Evolutionary conservation across 2,888 invertebrate species (phyloP).

Genomic region (Carcina quercana): DNA sequence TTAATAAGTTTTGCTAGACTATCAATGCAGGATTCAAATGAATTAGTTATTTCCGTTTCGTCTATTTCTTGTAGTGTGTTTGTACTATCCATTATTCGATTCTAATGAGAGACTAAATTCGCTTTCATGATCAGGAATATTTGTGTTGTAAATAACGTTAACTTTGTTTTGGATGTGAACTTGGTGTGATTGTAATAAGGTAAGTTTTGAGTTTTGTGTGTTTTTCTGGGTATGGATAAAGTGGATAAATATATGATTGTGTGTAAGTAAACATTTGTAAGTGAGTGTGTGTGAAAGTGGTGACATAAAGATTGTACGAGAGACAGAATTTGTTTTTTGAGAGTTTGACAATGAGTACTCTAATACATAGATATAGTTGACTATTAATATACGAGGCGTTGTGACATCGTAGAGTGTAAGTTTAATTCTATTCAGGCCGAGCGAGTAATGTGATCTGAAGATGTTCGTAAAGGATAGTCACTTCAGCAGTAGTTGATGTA

Average conservation of each 20-base stretch:
- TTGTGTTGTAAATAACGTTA: neutral
- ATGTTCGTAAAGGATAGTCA: neutral
- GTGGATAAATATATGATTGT: neutral
- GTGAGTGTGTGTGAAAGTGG: no score
- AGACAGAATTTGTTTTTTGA: no score
- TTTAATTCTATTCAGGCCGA: neutral
- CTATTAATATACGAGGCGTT: neutral
- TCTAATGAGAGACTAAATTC: neutral
- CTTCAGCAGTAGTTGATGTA: conserved; percentile 1
- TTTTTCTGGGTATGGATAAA: neutral
- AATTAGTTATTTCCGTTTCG: conserved; percentile 2
- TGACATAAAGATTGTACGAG: neutral
- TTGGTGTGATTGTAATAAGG: neutral
- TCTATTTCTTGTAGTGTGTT: conserved; percentile 5
- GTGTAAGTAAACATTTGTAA: neutral
- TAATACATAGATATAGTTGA: no score
- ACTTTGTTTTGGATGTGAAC: neutral
- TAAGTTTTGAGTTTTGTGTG: neutral
- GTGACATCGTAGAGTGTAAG: neutral
- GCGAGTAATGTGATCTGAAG: neutral
- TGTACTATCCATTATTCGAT: neutral
- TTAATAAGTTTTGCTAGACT: conserved; percentile 1
- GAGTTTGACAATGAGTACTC: no score
- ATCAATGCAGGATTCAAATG: conserved; percentile 3
- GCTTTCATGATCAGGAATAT: neutral